Evolutionary conservation across 2,797 vertebrate genomes (phyloP).

Genomic region (Pyrocephalus nanus): DNA sequence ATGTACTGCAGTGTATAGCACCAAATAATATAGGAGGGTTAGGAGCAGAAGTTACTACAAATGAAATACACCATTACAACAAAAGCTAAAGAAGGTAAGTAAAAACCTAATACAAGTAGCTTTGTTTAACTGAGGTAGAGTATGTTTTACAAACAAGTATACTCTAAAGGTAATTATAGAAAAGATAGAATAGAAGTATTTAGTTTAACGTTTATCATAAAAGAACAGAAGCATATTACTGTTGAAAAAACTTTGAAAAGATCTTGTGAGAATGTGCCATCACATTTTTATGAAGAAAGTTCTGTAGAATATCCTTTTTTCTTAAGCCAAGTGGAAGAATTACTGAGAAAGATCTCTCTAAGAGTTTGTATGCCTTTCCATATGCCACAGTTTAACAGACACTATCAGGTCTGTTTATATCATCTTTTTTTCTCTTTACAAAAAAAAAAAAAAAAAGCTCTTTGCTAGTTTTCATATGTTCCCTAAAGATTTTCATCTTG

Average conservation of each 20-base stretch:
- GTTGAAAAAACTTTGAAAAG: neutral
- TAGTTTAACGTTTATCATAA: neutral
- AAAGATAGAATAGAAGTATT: neutral
- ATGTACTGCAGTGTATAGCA: neutral
- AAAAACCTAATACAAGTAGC: neutral
- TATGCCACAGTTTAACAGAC: constrained; percentile 38
- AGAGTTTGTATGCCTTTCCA: constrained; percentile 19
- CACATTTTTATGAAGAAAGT: neutral
- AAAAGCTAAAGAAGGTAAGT: neutral
- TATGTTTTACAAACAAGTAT: neutral
- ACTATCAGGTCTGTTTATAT: constrained; percentile 35
- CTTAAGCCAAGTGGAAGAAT: constrained; percentile 16
- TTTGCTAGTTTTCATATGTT: constrained; percentile 61
- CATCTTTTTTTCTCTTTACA: neutral
- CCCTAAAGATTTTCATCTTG: constrained; percentile 64
- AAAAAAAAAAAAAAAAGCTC: neutral
- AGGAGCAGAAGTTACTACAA: neutral
- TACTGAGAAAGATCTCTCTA: neutral
- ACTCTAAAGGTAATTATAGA: neutral
- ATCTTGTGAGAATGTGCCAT: neutral
- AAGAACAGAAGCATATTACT: neutral
- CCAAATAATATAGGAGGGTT: neutral
- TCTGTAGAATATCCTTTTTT: neutral
- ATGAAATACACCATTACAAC: neutral
- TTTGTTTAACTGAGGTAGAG: neutral